phyloP scores from a whole-genome alignment of 2,113 vertebrate genomes.

The Gulo gulo region DNA sequence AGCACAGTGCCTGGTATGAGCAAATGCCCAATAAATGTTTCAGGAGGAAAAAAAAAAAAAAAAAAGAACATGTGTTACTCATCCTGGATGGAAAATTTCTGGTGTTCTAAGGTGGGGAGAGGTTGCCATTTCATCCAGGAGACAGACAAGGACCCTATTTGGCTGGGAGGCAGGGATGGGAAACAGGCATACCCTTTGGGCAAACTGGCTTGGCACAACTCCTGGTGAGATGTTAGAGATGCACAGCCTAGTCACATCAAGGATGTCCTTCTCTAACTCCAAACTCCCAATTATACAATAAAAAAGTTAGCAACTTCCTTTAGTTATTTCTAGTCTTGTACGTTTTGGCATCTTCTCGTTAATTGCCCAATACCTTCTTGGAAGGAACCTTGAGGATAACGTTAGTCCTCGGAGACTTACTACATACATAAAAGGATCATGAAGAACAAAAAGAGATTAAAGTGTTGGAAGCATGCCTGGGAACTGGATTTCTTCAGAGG shows the following conservation, averaged over 20 bases:
- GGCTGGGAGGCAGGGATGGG: not conserved
- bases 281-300: not conserved
- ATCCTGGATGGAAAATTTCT: constrained; percentile 30
- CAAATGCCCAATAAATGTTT: not conserved
- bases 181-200: constrained; percentile 2
- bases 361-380: constrained; percentile 34
- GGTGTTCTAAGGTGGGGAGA: not conserved
- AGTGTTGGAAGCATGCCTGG: not conserved
- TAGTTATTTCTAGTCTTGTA: constrained; percentile 25
- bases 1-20: not conserved
- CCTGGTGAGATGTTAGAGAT: constrained; percentile 1
- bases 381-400: constrained; percentile 12
- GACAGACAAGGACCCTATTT: not conserved
- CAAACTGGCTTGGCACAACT: not conserved
- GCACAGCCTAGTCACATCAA: not conserved
- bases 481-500: not conserved
- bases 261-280: constrained; percentile 15
- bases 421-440: not conserved
- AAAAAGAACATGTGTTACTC: not conserved
- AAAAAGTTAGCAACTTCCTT: constrained; percentile 43
- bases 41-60: not conserved
- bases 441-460: not conserved
- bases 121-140: not conserved
- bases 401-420: constrained; percentile 5
- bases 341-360: constrained; percentile 35